Conservation (phyloP, 2,113 vertebrate species). For the Promerops cafer region DNA sequence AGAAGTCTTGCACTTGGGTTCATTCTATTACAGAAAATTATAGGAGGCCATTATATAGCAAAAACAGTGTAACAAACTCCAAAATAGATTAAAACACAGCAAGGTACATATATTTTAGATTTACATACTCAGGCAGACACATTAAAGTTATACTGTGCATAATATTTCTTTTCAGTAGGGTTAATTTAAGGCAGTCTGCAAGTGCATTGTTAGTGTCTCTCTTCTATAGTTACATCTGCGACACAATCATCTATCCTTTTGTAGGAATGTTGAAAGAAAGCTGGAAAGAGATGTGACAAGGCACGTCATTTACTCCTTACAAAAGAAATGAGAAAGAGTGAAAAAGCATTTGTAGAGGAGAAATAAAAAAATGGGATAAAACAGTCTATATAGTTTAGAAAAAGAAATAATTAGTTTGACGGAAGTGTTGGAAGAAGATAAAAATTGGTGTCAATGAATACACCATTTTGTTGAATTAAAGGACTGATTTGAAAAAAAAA, state of each 20-base stretch:
- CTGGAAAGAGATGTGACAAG: neutral
- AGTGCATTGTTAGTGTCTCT: neutral
- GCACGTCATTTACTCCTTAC: neutral
- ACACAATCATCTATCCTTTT: neutral
- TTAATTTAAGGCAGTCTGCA: neutral
- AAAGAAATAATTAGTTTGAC: neutral
- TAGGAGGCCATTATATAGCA: neutral
- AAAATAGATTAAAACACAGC: neutral
- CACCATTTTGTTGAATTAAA: neutral
- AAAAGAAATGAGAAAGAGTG: neutral
- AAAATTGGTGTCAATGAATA: neutral
- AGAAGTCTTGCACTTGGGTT: neutral
- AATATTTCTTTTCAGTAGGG: neutral
- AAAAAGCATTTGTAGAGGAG: neutral
- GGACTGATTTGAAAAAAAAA: neutral
- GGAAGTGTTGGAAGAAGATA: neutral
- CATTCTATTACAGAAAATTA: neutral
- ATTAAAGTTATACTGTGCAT: neutral
- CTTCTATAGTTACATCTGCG: neutral
- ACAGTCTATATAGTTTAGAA: neutral
- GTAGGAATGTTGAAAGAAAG: neutral
- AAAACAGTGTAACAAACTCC: neutral
- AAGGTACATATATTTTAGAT: neutral
- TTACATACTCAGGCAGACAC: neutral
- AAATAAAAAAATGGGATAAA: neutral